phyloP scores from a whole-genome alignment of 2,113 vertebrate species.

The Heloderma charlesbogerti region DNA sequence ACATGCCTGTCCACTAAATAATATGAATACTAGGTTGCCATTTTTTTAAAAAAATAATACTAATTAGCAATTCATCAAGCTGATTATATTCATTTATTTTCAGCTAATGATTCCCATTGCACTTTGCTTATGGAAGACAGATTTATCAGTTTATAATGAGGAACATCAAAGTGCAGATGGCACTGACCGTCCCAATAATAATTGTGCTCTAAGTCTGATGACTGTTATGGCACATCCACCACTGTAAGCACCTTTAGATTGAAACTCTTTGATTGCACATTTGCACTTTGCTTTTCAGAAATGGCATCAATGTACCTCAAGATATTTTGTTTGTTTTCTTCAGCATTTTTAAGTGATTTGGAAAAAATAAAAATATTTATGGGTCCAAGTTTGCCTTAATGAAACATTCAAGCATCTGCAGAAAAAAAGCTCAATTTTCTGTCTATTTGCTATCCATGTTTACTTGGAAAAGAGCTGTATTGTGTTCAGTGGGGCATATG shows the following conservation, averaged over 20 bases:
- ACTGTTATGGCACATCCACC: not conserved
- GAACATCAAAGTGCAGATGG: constrained; percentile 47
- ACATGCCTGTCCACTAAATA: constrained; percentile 50
- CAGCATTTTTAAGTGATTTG: constrained; percentile 5
- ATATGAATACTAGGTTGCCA: constrained; percentile 33
- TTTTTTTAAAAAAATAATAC: constrained; percentile 55
- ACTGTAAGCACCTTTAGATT: constrained; percentile 12
- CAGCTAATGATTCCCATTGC: constrained; percentile 50
- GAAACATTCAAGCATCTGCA: not conserved
- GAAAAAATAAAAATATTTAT: constrained; percentile 25
- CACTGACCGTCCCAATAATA: constrained; percentile 43
- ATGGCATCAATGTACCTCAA: not conserved
- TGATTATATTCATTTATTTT: constrained; percentile 57
- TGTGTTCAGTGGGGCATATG: not conserved
- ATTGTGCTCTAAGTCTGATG: constrained; percentile 22
- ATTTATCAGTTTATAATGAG: constrained; percentile 64
- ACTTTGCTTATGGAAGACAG: constrained; percentile 51
- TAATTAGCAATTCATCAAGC: constrained; percentile 60
- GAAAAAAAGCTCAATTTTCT: not conserved
- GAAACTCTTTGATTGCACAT: not conserved
- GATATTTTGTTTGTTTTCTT: not conserved
- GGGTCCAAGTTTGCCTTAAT: constrained; percentile 15
- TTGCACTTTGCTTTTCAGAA: not conserved
- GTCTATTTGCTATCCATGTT: not conserved
- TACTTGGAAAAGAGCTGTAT: not conserved